phyloP scores from a whole-genome alignment of 2,113 vertebrate species.

The Sceloporus tristichus region DNA sequence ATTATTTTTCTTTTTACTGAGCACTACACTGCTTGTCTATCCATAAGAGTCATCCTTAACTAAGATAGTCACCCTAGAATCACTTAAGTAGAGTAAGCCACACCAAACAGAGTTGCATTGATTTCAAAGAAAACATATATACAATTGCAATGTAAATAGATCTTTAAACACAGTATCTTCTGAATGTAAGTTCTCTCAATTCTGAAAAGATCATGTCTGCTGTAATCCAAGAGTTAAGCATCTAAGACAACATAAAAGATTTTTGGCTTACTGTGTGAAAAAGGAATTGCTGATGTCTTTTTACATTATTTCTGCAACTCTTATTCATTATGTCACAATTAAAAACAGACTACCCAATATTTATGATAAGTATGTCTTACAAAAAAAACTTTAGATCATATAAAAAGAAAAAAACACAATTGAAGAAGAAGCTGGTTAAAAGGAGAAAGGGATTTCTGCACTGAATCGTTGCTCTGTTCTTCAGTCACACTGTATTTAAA shows the following conservation, averaged over 20 bases:
- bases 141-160: neutral
- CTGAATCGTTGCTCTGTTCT: neutral
- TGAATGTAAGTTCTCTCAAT: neutral
- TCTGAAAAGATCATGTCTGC: neutral
- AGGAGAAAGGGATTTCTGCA: neutral
- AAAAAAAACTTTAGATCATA: neutral
- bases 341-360: constrained; percentile 21
- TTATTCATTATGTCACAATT: neutral
- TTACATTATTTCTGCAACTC: constrained; percentile 3
- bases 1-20: neutral
- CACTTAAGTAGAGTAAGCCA: neutral
- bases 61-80: neutral
- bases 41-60: neutral
- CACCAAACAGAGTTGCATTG: neutral
- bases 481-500: neutral
- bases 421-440: neutral
- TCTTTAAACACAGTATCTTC: neutral
- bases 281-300: neutral
- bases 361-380: constrained; percentile 9
- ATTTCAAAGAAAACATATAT: neutral
- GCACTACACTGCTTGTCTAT: neutral
- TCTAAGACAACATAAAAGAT: neutral
- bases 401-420: neutral
- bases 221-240: neutral
- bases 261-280: constrained; percentile 3